Conservation (phyloP, 2,888 invertebrate species). For the Gymnoscelis rufifasciata region DNA sequence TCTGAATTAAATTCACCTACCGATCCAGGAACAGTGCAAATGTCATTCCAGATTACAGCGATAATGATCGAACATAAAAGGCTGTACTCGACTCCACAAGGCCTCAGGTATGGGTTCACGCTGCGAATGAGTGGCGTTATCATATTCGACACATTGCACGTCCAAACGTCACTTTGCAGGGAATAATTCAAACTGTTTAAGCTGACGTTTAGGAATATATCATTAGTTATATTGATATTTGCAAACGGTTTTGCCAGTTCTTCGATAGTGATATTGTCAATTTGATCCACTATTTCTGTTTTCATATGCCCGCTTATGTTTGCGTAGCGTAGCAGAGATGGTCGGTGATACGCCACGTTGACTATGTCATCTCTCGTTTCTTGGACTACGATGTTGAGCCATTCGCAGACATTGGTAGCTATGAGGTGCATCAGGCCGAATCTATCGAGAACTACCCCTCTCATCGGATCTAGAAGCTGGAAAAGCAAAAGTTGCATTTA, state of each 20-base stretch:
- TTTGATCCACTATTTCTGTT: conserved; percentile 39
- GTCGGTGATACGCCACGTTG: conserved; percentile 57
- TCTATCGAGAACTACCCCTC: conserved; percentile 76
- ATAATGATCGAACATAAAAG: conserved; percentile 88
- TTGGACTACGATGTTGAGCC: conserved; percentile 91
- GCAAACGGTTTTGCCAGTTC: conserved; percentile 25
- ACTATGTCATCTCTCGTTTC: conserved; percentile 93
- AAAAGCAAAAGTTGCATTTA: conserved; percentile 23
- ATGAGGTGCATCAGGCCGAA: conserved; percentile 97
- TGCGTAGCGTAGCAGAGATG: conserved; percentile 53
- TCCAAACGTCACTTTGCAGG: conserved; percentile 46
- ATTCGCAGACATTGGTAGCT: conserved; percentile 95
- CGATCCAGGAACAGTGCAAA: conserved; percentile 76
- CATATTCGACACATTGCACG: conserved; percentile 71
- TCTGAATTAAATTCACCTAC: conserved; percentile 28
- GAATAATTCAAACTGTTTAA: conserved; percentile 38
- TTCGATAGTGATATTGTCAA: conserved; percentile 44
- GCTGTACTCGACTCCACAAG: conserved; percentile 91
- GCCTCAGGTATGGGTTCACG: conserved; percentile 88
- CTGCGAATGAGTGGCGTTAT: conserved; percentile 80
- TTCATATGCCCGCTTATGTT: conserved; percentile 53
- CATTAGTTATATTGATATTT: conserved; percentile 22
- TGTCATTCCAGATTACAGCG: conserved; percentile 89
- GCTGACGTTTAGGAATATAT: conserved; percentile 30
- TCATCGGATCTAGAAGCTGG: conserved; percentile 68